Evolutionary conservation across 64 coral and sea anemone genomes (phyloP).

Genomic region (Actinia tenebrosa): DNA sequence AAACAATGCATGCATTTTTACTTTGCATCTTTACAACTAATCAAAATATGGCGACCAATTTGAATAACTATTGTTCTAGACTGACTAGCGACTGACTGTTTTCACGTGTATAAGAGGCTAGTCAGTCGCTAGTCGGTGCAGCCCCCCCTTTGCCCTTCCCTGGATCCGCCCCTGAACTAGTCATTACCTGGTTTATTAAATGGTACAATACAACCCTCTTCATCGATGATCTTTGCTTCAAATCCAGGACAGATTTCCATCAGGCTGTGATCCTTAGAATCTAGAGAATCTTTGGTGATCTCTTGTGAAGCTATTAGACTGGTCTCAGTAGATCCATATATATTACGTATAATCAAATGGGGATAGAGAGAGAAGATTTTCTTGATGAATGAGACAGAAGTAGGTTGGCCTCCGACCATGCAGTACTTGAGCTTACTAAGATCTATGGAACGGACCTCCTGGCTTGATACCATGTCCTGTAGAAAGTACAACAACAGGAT

Average conservation of each 20-base stretch:
- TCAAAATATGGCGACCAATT: no score
- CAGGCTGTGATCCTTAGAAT: background rate
- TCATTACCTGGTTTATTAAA: background rate
- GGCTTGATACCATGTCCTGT: conserved; percentile 2
- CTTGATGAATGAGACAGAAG: background rate
- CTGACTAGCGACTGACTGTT: no score
- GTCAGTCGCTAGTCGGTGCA: no score
- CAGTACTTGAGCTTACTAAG: background rate
- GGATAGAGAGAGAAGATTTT: background rate
- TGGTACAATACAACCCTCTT: background rate
- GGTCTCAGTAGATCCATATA: conserved; percentile 9
- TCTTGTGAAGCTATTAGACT: background rate
- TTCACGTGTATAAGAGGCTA: no score
- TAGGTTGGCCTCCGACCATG: background rate
- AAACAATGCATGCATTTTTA: no score
- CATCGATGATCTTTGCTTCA: conserved; percentile 40
- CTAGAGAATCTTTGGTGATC: background rate
- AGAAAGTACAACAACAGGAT: background rate
- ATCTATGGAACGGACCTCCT: background rate
- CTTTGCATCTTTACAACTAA: no score
- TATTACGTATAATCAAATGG: background rate
- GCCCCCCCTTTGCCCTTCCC: no score
- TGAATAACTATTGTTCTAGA: no score
- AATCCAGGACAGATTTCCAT: conserved; percentile 37
- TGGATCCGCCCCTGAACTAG: no score